A percentile compares a stretch with the other conserved stretches of the same genome.
Conservation (phyloP, 2,113 vertebrate species). For the Plecturocebus donacophilus region DNA sequence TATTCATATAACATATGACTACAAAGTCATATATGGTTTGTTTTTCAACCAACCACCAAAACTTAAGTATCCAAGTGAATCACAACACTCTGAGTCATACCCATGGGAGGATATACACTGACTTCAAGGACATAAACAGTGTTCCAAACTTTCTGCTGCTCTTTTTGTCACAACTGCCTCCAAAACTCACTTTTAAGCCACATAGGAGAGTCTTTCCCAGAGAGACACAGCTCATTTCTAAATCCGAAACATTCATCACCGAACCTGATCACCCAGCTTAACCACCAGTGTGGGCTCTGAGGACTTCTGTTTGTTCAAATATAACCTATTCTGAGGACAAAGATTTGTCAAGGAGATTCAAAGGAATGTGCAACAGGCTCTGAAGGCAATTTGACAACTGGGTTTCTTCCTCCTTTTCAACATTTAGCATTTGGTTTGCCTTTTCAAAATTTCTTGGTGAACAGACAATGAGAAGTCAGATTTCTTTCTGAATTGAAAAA, state of each 20-base stretch:
- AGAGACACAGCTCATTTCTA: constrained; percentile 56
- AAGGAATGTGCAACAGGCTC: constrained; percentile 1
- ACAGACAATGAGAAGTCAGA: neutral
- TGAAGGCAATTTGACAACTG: constrained; percentile 46
- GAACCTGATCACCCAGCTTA: constrained; percentile 34
- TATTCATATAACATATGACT: neutral
- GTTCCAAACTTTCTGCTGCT: neutral
- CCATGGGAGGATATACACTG: neutral
- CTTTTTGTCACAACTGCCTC: neutral
- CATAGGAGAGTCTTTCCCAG: constrained; percentile 17
- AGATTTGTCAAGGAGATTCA: constrained; percentile 58
- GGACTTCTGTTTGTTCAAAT: constrained; percentile 57
- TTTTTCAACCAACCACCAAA: neutral
- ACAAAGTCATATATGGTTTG: neutral
- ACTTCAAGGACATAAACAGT: constrained; percentile 18
- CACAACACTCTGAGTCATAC: neutral
- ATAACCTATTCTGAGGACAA: constrained; percentile 47
- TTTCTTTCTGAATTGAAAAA: neutral
- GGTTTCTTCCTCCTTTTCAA: constrained; percentile 25
- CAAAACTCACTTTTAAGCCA: constrained; percentile 45
- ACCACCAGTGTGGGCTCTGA: constrained; percentile 51
- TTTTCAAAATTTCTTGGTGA: constrained; percentile 46
- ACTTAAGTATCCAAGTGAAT: neutral
- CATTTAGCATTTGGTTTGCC: constrained; percentile 37
- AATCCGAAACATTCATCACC: constrained; percentile 45